Percentiles rank a stretch among this genome's conserved stretches.
Evolutionary conservation across 2,888 invertebrate genomes (phyloP).

Genomic region (Tethea ocularis): DNA sequence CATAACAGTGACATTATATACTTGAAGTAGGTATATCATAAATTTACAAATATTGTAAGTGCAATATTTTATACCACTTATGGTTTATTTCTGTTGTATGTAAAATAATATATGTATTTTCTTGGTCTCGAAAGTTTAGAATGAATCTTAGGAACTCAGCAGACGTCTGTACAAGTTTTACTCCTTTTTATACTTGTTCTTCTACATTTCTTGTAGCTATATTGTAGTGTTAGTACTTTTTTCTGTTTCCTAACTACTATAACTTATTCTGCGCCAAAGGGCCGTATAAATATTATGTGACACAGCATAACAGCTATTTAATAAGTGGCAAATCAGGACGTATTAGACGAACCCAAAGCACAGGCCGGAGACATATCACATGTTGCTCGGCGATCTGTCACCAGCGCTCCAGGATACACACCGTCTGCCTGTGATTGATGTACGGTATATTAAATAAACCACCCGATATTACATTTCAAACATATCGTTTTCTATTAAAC

Average conservation of each 20-base stretch:
- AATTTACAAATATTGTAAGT: too few relatives aligned
- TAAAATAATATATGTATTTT: slow-evolving; percentile 25
- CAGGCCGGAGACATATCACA: slow-evolving; percentile 49
- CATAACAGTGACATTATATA: too few relatives aligned
- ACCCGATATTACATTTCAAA: slow-evolving; percentile 76
- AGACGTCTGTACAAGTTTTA: slow-evolving; percentile 41
- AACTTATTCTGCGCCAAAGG: neutral
- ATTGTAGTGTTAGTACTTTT: neutral
- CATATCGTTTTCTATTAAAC: slow-evolving; percentile 70
- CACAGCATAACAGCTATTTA: slow-evolving; percentile 1
- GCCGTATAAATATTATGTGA: neutral
- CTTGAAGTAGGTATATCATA: too few relatives aligned
- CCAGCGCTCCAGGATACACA: slow-evolving; percentile 56
- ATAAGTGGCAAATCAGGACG: slow-evolving; percentile 6
- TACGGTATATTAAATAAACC: slow-evolving; percentile 78
- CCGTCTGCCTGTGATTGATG: slow-evolving; percentile 72
- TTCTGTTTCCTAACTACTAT: neutral
- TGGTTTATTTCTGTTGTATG: slow-evolving; percentile 27
- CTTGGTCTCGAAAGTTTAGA: slow-evolving; percentile 39
- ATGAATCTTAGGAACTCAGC: slow-evolving; percentile 40
- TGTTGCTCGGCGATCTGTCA: slow-evolving; percentile 74
- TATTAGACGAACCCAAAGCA: slow-evolving; percentile 23
- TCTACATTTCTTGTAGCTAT: neutral
- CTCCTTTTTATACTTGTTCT: slow-evolving; percentile 32
- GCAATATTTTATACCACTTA: slow-evolving; percentile 13